Percentiles rank a stretch among this genome's conserved stretches.
These are phyloP conservation scores for Teleogryllus oceanicus DNA, from an alignment of 2,888 invertebrate genomes.

Conservation along the genomic window DNA sequence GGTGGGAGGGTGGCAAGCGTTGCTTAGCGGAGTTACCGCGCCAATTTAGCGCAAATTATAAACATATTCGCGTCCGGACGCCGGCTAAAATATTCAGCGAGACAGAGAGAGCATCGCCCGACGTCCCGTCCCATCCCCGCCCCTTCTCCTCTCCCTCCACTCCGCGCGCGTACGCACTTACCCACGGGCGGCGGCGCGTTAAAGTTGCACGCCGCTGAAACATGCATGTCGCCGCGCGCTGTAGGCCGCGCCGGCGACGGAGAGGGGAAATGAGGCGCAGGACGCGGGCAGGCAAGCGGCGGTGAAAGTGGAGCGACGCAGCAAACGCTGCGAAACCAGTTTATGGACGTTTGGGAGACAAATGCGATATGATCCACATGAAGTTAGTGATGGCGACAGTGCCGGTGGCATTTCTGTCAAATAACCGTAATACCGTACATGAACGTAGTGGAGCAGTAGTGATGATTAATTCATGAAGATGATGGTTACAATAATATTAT, in stretches of 20 bases:
- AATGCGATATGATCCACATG: too few relatives aligned
- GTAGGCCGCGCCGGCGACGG: background rate
- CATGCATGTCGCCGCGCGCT: background rate
- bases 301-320: too few relatives aligned
- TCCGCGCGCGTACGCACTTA: background rate
- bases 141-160: background rate
- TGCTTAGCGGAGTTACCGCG: background rate
- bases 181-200: background rate
- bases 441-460: too few relatives aligned
- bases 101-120: background rate
- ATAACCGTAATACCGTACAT: too few relatives aligned
- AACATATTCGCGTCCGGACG: slow-evolving; percentile 18
- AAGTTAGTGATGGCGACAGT: too few relatives aligned
- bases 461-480: too few relatives aligned
- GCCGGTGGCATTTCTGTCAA: too few relatives aligned
- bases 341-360: too few relatives aligned
- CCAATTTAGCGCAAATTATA: slow-evolving; percentile 2
- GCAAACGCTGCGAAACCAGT: too few relatives aligned
- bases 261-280: background rate
- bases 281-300: background rate
- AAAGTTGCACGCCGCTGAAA: slow-evolving; percentile 1
- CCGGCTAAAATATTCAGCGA: background rate
- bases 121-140: background rate
- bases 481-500: too few relatives aligned
- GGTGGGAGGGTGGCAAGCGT: too few relatives aligned